Conservation (phyloP, 2,888 invertebrate genomes). For the Limnephilus lunatus region DNA sequence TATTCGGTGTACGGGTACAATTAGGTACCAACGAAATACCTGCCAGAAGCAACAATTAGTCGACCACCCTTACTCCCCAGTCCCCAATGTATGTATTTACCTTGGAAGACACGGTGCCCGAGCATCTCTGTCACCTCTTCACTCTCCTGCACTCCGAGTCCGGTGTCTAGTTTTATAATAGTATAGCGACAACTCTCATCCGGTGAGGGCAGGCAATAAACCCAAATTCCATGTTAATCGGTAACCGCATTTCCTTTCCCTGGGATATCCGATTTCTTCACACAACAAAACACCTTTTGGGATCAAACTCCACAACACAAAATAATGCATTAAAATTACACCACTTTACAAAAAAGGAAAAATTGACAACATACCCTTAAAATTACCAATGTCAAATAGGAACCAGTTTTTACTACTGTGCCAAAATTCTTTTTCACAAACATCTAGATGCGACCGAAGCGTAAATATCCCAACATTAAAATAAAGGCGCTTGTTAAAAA, state of each 20-base stretch:
- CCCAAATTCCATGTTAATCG: slow-evolving; percentile 65
- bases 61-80: neutral
- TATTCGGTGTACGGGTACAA: neutral
- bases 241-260: slow-evolving; percentile 66
- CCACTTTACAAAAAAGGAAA: neutral
- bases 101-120: slow-evolving; percentile 19
- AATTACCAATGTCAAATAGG: neutral
- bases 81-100: neutral
- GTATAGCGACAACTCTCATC: slow-evolving; percentile 6
- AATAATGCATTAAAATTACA: neutral
- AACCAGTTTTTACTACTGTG: neutral
- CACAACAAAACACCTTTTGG: slow-evolving; percentile 41
- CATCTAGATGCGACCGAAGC: neutral
- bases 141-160: neutral
- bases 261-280: slow-evolving; percentile 65
- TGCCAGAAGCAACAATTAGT: neutral
- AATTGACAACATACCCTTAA: neutral
- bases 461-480: neutral
- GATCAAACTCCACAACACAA: neutral
- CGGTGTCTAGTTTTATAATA: neutral
- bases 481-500: neutral
- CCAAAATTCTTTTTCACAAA: neutral
- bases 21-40: neutral
- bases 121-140: slow-evolving; percentile 5
- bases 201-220: slow-evolving; percentile 58